phyloP scores from a whole-genome alignment of 2,113 vertebrate species.

The Phocoena phocoena region DNA sequence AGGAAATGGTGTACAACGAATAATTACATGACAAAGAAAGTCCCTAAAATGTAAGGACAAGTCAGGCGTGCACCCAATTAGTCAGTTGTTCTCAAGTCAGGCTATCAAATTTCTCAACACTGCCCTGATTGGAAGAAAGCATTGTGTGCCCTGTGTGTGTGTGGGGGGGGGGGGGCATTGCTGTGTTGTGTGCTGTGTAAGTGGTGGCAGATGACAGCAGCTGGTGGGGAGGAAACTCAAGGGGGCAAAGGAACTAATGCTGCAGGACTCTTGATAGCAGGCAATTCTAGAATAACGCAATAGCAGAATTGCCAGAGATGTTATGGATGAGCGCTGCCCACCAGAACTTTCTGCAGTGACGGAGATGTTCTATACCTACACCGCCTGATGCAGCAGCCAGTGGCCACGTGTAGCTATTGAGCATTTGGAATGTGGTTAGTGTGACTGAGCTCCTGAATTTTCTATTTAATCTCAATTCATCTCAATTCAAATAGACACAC shows the following conservation, averaged over 20 bases:
- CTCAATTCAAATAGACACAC: neutral
- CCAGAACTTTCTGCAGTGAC: neutral
- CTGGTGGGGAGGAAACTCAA: neutral
- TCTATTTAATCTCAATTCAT: neutral
- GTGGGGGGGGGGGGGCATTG: neutral
- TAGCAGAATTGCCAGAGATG: neutral
- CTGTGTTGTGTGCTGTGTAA: too few relatives aligned
- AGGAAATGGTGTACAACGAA: neutral
- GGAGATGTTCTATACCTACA: neutral
- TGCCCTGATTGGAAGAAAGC: neutral
- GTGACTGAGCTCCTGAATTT: neutral
- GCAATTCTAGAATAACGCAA: neutral
- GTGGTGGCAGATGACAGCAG: neutral
- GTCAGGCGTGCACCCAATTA: neutral
- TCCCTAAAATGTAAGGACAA: neutral
- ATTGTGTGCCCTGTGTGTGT: too few relatives aligned
- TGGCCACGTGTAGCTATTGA: neutral
- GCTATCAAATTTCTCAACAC: neutral
- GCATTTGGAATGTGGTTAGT: neutral
- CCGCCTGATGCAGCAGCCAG: neutral
- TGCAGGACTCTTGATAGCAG: neutral
- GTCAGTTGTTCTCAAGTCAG: neutral
- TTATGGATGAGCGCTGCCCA: neutral
- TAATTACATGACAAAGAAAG: neutral
- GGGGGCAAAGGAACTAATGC: neutral